Evolutionary conservation across 1,140 invertebrate species (phyloP).

Genomic region (Lepidurus couesii): DNA sequence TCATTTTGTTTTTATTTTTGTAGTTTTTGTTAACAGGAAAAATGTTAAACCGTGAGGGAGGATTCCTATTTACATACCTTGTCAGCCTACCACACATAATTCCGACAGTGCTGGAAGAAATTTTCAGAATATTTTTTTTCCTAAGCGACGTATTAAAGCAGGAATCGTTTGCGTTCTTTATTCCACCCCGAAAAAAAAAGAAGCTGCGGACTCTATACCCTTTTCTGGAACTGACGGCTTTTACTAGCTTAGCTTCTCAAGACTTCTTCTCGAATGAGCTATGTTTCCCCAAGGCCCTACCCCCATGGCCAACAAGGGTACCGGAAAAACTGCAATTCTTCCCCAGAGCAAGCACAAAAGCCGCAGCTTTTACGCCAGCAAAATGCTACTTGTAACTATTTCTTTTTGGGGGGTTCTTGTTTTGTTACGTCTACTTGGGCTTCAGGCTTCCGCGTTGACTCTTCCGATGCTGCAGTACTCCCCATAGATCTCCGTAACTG

Average conservation of each 20-base stretch:
- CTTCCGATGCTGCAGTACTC: not conserved
- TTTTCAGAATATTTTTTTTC: not conserved
- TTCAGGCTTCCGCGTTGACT: not conserved
- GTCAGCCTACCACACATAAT: not conserved
- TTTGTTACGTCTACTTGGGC: not conserved
- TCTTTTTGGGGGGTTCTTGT: not conserved
- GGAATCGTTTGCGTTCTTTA: conserved; percentile 1
- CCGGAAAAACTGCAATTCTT: not conserved
- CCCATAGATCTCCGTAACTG: not conserved
- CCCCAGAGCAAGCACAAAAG: not conserved
- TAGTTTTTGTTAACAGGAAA: too few relatives aligned
- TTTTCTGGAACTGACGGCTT: not conserved
- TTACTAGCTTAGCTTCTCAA: conserved; percentile 10
- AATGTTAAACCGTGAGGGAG: too few relatives aligned
- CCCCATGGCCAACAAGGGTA: not conserved
- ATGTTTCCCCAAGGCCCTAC: conserved; percentile 17
- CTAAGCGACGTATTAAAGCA: not conserved
- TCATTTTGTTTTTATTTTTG: too few relatives aligned
- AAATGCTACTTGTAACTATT: not conserved
- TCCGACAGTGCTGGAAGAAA: not conserved
- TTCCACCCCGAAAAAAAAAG: not conserved
- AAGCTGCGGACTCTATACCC: not conserved
- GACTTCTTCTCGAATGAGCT: conserved; percentile 9
- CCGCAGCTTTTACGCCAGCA: conserved; percentile 8
- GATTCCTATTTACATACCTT: too few relatives aligned